Conservation (phyloP, 2,113 vertebrate genomes). For the Antechinus flavipes region DNA sequence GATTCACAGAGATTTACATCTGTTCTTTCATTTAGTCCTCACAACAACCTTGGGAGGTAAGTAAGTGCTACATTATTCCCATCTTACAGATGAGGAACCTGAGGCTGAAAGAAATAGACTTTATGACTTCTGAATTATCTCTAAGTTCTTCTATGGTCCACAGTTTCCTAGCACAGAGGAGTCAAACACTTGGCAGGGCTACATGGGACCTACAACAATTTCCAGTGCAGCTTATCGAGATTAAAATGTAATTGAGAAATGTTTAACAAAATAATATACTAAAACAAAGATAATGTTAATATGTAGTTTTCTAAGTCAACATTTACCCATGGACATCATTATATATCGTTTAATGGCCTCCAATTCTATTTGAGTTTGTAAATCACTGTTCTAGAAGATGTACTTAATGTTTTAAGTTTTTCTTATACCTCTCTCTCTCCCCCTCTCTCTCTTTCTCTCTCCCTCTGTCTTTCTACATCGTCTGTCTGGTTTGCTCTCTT, state of each 20-base stretch:
- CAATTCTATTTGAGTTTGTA: neutral
- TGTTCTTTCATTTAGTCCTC: neutral
- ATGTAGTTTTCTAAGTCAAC: neutral
- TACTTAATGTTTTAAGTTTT: neutral
- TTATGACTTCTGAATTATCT: neutral
- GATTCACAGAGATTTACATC: neutral
- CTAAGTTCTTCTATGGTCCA: neutral
- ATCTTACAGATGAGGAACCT: neutral
- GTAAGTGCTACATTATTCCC: neutral
- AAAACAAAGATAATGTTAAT: neutral
- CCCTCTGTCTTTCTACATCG: no score
- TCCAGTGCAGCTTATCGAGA: neutral
- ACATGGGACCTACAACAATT: neutral
- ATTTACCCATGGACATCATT: neutral
- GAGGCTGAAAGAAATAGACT: neutral
- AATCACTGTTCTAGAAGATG: neutral
- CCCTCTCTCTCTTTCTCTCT: no score
- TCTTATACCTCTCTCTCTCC: no score
- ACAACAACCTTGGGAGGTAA: neutral
- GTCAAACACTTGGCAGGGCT: neutral
- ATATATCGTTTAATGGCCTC: neutral
- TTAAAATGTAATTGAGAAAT: neutral
- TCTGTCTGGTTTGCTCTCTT: accelerated
- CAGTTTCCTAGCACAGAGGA: no score
- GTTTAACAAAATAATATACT: neutral